Conservation (phyloP, 53 echinoderm and acorn worm species). For the Crossaster papposus region DNA sequence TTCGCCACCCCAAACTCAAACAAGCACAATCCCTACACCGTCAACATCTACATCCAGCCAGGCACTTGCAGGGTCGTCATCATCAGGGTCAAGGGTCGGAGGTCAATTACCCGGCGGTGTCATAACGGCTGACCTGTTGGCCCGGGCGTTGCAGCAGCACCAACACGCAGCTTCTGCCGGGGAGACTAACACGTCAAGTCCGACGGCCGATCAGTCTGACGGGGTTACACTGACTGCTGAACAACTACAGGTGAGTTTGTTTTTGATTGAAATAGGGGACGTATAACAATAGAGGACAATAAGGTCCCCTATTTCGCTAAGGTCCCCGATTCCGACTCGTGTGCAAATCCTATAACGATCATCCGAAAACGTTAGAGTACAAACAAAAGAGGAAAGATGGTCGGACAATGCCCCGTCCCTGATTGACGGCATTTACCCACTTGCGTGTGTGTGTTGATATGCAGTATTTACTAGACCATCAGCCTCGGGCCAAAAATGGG, state of each 20-base stretch:
- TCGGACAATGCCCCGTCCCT: too few relatives aligned
- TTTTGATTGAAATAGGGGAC: too few relatives aligned
- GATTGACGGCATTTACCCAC: too few relatives aligned
- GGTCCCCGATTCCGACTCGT: too few relatives aligned
- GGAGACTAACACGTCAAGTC: neutral
- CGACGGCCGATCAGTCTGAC: neutral
- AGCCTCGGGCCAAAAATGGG: too few relatives aligned
- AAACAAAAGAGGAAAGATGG: too few relatives aligned
- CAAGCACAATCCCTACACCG: slow-evolving; percentile 21
- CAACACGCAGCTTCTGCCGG: slow-evolving; percentile 33
- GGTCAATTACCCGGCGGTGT: neutral
- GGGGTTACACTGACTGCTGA: neutral
- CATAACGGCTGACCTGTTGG: slow-evolving; percentile 83
- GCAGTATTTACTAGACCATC: too few relatives aligned
- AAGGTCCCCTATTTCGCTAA: too few relatives aligned
- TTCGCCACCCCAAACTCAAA: neutral
- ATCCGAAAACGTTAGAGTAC: too few relatives aligned
- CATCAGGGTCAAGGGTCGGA: slow-evolving; percentile 18
- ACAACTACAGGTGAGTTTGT: slow-evolving; percentile 37
- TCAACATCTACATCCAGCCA: neutral
- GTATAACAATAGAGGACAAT: too few relatives aligned
- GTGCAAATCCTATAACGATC: too few relatives aligned
- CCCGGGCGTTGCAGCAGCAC: slow-evolving; percentile 80
- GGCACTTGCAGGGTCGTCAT: slow-evolving; percentile 20
- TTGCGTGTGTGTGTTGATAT: too few relatives aligned